Evolutionary conservation across 2,113 vertebrate species (phyloP), one percentile per base, ranked within the genome.

Genomic region (Zapus hudsonius): DNA sequence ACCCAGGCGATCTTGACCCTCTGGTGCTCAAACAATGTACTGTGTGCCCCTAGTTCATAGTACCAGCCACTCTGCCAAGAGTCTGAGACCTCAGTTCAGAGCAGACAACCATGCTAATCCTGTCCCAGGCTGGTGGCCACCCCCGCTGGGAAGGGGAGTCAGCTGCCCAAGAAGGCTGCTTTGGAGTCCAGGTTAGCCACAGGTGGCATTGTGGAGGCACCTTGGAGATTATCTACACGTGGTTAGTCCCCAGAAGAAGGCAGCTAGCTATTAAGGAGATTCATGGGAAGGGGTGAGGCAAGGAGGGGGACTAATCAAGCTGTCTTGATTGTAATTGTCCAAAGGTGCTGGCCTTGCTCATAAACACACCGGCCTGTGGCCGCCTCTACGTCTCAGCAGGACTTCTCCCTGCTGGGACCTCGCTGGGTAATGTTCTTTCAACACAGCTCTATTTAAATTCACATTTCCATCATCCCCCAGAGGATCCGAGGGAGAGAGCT

Each of bases 391-490:
- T 20, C 94, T 64, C 85, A 0, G 55, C 61, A 27, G 92, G 96
- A 67, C 93, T 66, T 73, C 87, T 89, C 84, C 95, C 97, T 89
- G 94, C 95, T 91, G 97, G 96, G 96, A 87, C 90, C 40, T 29
- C 55, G 92, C 96, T 69, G 95, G 84, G 81, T 91, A 93, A 95
- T 92, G 95, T 92, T 94, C 93, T 96, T 93, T 92, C 89, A 89
- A 95, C 93, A 93, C 89, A 93, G 96, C 94, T 96, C 96, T 95
- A 96, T 96, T 97, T 97, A 96, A 96, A 96, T 96, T 95, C 97
- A 91, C 93, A 96, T 96, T 97, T 96, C 96, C 90, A 92, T 96
- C 95, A 89, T 90, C 96, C 97, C 96, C 96, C 91, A 88, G 96
- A 97, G 96, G 84, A 95, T 92, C 96, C 20, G 0, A 10, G 73